These are phyloP conservation scores for Bombycilla garrulus DNA, from an alignment of 2,113 vertebrate species.

Conservation along the genomic window DNA sequence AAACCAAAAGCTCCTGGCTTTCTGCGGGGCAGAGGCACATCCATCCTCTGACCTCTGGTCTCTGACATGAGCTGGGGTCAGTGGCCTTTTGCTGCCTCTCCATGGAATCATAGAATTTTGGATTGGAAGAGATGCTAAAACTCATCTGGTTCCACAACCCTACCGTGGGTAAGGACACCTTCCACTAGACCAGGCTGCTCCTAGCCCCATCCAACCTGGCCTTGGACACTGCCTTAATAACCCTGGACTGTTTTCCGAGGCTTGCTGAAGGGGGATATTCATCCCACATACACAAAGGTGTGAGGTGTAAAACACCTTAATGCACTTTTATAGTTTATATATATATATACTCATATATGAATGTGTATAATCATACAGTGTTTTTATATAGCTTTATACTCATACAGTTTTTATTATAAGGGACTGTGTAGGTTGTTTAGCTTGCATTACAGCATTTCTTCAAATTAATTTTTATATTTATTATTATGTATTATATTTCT, in stretches of 20 bases:
- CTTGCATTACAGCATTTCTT: background rate
- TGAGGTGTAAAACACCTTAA: background rate
- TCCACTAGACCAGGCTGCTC: background rate
- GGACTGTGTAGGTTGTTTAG: background rate
- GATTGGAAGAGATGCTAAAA: background rate
- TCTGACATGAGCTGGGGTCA: rapidly evolving
- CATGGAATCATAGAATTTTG: background rate
- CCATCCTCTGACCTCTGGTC: background rate
- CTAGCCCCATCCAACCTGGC: background rate
- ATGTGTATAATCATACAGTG: background rate
- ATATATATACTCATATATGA: background rate
- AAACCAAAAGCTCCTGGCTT: background rate
- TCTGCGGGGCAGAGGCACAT: background rate
- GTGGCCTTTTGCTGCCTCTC: rapidly evolving
- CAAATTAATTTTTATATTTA: background rate
- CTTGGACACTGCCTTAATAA: too few species aligned
- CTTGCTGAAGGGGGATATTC: background rate
- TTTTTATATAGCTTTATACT: background rate
- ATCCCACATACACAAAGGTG: background rate
- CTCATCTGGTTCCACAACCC: background rate
- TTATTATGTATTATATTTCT: background rate
- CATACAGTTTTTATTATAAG: background rate
- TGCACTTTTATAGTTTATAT: background rate
- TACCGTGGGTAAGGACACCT: background rate
- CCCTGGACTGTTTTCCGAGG: background rate